Base-by-base conservation (phyloP, 2,797 vertebrate species). In the Octomys mimax region DNA sequence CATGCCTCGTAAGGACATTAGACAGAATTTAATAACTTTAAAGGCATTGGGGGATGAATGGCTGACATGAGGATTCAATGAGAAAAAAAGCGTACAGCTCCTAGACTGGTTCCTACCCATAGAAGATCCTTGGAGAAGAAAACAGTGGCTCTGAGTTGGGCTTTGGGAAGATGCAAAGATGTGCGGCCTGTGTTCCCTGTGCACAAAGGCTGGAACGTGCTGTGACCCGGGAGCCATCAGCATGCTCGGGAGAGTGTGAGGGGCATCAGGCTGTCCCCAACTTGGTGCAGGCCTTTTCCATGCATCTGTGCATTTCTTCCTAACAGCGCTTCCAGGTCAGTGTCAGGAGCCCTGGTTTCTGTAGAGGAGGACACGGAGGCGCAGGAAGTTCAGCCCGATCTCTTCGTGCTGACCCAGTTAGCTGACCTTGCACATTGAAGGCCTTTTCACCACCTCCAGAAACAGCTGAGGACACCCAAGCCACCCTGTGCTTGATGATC, bases 11-110 rank as follows among this genome's bases (percentile, higher is more conserved):
- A 79, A 62, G 26, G 84, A 1, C 57, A 54, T 46, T 91, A 66
- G 94, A 61, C 12, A 75, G 84, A 95, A 95, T 77, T 66, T 49
- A 68, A 68, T 73, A 61, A 61, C 87, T 88, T 85, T 22, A 78
- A 92, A 95, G 81, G 59, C 49, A 59, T 94, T 46, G 5, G 36
- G 79, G n/a, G 36, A 84, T 75, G 19, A 66, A 73, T 64, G 46
- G 12, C 4, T 36, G 24, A 22, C 11, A 8, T 31, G 54, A 78
- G 2, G 28, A 84, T 54, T 93, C 68, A 78, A 52, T 62, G 61
- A 81, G 36, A 22, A 84, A 73, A 59, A 42, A 68, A 31, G 46
- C 2, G n/a, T 5, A 26, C 59, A 83, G 66, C 84, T 92, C 78
- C n/a, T 12, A 18, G 18, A 19, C 8, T 54, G 36, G 19, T 54